Base-by-base conservation (phyloP, 2,888 invertebrate genomes). In the Andrena dorsata region DNA sequence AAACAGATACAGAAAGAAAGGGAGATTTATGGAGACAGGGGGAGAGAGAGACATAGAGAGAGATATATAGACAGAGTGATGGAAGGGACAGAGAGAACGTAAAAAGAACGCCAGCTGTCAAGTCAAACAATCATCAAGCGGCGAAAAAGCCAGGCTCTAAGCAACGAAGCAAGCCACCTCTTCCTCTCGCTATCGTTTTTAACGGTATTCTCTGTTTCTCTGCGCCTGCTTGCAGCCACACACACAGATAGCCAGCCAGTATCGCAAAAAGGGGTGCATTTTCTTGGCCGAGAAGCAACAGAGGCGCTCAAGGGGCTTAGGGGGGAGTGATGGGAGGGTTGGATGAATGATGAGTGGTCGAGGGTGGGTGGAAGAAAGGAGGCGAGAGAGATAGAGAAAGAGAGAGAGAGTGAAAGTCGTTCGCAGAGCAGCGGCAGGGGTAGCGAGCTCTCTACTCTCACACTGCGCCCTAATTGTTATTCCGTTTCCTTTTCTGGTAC, bases 361-460 rank as follows among this genome's bases (percentile, higher is more conserved):
- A 41, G 65, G 13, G 26, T 69, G n/a, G 47, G 68, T 49, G 58
- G 41, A 8, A 32, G 56, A 26, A 68, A 49, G 49, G 65, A 70
- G 49, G 41, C 30, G 56, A 63, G 32, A 64, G 47, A 65, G 13
- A 47, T 10, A 64, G 51, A 51, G 60, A 51, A 6, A 35, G 23
- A 26, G 30, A 49, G 56, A 58, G 32, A 32, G 70, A 64, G 35
- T 64, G 76, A 79, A 77, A 75, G 66, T 86, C 73, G 56, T 84
- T 80, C 61, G 85, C 73, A 86, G 84, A 83, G 82, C 83, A 84
- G 82, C 89, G 84, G 77, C 79, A 76, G 83, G 83, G 82, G 76
- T 84, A 87, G 84, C 90, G 88, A 86, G 86, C 88, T 89, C 82
- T 88, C 88, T 89, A 86, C 81, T 86, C 69, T 87, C 74, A 80